Percentiles rank a stretch among this genome's conserved stretches.
These are phyloP conservation scores for Diacarnus erythraeanus DNA, from an alignment of 37 sponge, comb jelly and placozoan genomes.

Conservation along the genomic window DNA sequence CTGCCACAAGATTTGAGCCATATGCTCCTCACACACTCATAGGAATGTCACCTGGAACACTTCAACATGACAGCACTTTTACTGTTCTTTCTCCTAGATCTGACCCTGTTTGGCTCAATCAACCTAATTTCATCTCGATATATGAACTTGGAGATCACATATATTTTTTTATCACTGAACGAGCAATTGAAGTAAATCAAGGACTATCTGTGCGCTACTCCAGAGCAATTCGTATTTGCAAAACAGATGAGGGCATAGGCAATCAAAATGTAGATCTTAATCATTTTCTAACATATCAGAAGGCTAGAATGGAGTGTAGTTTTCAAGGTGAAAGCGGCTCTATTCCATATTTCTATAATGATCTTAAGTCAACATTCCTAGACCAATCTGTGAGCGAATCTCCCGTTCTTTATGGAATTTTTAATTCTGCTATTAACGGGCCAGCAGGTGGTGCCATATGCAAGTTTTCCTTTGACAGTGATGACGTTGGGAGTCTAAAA, in stretches of 20 bases:
- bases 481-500: slow-evolving; percentile 12
- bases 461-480: slow-evolving; percentile 45
- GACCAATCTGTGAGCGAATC: background rate
- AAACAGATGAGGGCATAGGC: slow-evolving; percentile 27
- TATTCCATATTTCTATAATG: slow-evolving; percentile 44
- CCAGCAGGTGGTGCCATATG: slow-evolving; percentile 68
- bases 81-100: slow-evolving; percentile 3
- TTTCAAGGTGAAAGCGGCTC: background rate
- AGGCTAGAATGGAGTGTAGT: slow-evolving; percentile 51
- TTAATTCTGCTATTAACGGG: slow-evolving; percentile 55
- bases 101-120: slow-evolving; percentile 31
- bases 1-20: slow-evolving; percentile 28
- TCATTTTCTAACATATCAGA: slow-evolving; percentile 54
- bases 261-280: background rate
- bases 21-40: slow-evolving; percentile 9
- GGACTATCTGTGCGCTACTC: slow-evolving; percentile 20
- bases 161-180: slow-evolving; percentile 59
- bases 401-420: slow-evolving; percentile 52
- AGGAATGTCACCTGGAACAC: slow-evolving; percentile 37
- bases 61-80: slow-evolving; percentile 19
- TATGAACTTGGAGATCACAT: slow-evolving; percentile 39
- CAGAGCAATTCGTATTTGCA: slow-evolving; percentile 65
- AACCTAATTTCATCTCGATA: slow-evolving; percentile 43
- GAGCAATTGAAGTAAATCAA: slow-evolving; percentile 38
- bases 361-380: slow-evolving; percentile 44